Conservation (phyloP, 1,140 invertebrate genomes). For the Ephestia elutella region DNA sequence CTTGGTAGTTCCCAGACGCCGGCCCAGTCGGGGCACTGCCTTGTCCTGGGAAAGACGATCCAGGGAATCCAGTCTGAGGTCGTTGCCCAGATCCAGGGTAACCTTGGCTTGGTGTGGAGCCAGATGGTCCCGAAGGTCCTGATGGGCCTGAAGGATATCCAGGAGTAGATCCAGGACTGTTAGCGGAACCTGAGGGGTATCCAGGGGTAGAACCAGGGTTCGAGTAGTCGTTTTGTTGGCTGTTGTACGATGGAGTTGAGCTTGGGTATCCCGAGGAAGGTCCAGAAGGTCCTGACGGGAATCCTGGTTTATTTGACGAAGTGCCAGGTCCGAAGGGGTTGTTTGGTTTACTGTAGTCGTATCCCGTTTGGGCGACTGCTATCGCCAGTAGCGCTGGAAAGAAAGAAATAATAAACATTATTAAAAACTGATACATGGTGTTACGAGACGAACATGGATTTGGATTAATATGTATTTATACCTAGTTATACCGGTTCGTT, state of each 20-base stretch:
- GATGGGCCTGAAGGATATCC: slow-evolving; percentile 49
- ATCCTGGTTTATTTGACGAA: slow-evolving; percentile 33
- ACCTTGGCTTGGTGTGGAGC: slow-evolving; percentile 27
- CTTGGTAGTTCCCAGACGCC: slow-evolving; percentile 20
- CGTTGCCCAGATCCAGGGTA: slow-evolving; percentile 37
- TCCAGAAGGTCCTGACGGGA: slow-evolving; percentile 30
- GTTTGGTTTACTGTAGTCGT: slow-evolving; percentile 74
- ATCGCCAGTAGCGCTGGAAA: slow-evolving; percentile 58
- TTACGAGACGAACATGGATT: too few species aligned
- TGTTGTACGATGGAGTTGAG: slow-evolving; percentile 18
- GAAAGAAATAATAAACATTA: slow-evolving; percentile 19
- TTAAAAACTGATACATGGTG: too few species aligned
- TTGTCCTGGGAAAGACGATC: slow-evolving; percentile 26
- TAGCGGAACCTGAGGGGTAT: slow-evolving; percentile 25
- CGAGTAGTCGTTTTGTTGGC: slow-evolving; percentile 21
- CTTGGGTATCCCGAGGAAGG: slow-evolving; percentile 33
- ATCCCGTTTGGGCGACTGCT: slow-evolving; percentile 67
- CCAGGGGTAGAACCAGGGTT: slow-evolving; percentile 5
- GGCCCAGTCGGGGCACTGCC: slow-evolving; percentile 20
- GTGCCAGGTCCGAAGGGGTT: slow-evolving; percentile 61
- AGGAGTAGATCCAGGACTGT: slow-evolving; percentile 34
- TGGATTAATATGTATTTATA: too few species aligned
- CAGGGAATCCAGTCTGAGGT: slow-evolving; percentile 31
- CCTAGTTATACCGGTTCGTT: too few species aligned
- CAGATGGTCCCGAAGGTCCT: slow-evolving; percentile 28